These are phyloP conservation scores for Branchellion lobata DNA, from an alignment of 2,888 invertebrate genomes.

Conservation along the genomic window DNA sequence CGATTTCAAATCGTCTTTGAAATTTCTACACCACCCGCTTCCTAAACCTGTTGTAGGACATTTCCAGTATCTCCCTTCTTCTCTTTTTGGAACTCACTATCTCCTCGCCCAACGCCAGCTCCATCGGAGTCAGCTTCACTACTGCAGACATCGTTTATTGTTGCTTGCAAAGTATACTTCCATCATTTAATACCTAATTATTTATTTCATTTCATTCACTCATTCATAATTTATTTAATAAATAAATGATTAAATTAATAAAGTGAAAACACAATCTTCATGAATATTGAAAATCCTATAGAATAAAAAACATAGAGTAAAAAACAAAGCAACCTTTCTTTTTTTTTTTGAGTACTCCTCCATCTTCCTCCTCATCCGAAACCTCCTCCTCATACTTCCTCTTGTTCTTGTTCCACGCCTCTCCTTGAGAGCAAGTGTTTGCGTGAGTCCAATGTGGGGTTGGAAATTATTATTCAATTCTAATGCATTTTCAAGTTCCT, in stretches of 20 bases:
- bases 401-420: slow-evolving; percentile 32
- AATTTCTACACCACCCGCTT: no score
- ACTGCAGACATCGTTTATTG: no score
- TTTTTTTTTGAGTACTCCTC: slow-evolving; percentile 49
- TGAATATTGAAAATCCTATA: no score
- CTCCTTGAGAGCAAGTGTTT: not conserved
- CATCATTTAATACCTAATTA: no score
- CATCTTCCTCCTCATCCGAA: slow-evolving; percentile 25
- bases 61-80: slow-evolving; percentile 83
- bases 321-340: slow-evolving; percentile 2
- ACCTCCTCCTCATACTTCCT: slow-evolving; percentile 28
- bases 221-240: not conserved
- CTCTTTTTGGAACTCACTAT: slow-evolving; percentile 86
- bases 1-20: no score
- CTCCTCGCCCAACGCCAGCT: slow-evolving; percentile 86
- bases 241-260: no score
- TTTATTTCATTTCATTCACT: no score
- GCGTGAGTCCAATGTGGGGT: no score
- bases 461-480: no score
- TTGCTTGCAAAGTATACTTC: slow-evolving; percentile 6
- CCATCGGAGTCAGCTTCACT: slow-evolving; percentile 69
- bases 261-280: no score
- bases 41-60: slow-evolving; percentile 70
- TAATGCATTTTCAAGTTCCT: no score
- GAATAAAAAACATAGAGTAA: no score